These are phyloP conservation scores for Xestia rhomboidea DNA, from an alignment of 2,888 invertebrate genomes.

Conservation along the genomic window DNA sequence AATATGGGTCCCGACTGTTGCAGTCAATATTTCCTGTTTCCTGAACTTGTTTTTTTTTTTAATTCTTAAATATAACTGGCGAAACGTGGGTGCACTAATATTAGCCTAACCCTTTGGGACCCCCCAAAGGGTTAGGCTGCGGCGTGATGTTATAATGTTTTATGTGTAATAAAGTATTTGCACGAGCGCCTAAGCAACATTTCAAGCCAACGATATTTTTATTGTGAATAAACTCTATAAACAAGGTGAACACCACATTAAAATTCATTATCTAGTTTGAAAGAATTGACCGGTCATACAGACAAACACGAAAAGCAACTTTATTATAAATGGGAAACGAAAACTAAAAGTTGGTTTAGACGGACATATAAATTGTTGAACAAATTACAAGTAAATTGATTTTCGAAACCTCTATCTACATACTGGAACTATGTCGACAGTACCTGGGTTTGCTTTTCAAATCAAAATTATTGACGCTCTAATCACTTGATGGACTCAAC, in stretches of 20 bases:
- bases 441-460: background rate
- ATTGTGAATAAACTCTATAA: background rate
- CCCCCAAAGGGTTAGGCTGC: too few species aligned
- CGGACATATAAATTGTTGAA: background rate
- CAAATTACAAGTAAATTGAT: background rate
- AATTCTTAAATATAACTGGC: background rate
- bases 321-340: background rate
- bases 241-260: background rate
- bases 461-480: background rate
- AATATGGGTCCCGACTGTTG: too few species aligned
- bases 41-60: too few species aligned
- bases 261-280: background rate
- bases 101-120: background rate
- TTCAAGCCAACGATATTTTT: background rate
- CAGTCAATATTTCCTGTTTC: too few species aligned
- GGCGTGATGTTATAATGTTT: background rate
- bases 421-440: background rate
- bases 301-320: background rate
- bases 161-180: too few species aligned
- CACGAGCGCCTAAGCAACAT: background rate
- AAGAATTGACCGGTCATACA: background rate
- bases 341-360: background rate
- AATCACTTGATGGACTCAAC: conserved; percentile 1
- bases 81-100: background rate
- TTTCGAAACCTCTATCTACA: background rate